Evolutionary conservation across 1,140 invertebrate genomes (phyloP).

Genomic region (Scaptomyza montana): DNA sequence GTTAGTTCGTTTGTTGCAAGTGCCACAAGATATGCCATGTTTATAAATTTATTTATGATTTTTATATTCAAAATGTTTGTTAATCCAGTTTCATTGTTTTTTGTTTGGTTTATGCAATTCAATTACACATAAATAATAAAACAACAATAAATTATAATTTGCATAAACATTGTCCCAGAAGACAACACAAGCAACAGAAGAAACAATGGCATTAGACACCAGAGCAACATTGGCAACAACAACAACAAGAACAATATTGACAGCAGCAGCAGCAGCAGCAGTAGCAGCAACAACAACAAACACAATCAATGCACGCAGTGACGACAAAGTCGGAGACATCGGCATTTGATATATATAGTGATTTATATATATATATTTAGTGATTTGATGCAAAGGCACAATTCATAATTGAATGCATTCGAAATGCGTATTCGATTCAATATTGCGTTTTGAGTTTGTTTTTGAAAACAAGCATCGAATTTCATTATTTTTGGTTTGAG

Average conservation of each 20-base stretch:
- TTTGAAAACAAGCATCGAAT: slow-evolving; percentile 69
- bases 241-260: slow-evolving; percentile 39
- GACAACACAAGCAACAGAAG: slow-evolving; percentile 46
- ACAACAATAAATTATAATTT: slow-evolving; percentile 43
- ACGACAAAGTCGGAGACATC: slow-evolving; percentile 47
- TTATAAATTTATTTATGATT: slow-evolving; percentile 13
- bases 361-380: slow-evolving; percentile 29
- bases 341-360: slow-evolving; percentile 23
- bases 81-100: slow-evolving; percentile 5
- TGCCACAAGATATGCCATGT: slow-evolving; percentile 33
- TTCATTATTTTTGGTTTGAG: slow-evolving; percentile 47
- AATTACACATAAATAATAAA: slow-evolving; percentile 33
- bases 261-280: slow-evolving; percentile 51
- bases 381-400: slow-evolving; percentile 36
- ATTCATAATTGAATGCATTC: slow-evolving; percentile 15
- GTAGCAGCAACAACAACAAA: slow-evolving; percentile 53
- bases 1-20: slow-evolving; percentile 39
- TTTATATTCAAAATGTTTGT: slow-evolving; percentile 5
- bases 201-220: slow-evolving; percentile 20
- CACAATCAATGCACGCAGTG: slow-evolving; percentile 47
- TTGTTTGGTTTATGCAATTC: slow-evolving; percentile 30
- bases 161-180: slow-evolving; percentile 48
- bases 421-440: slow-evolving; percentile 66
- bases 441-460: slow-evolving; percentile 53
- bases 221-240: slow-evolving; percentile 27